Conservation (phyloP, 2,113 vertebrate genomes). For the Tachysurus vachellii region DNA sequence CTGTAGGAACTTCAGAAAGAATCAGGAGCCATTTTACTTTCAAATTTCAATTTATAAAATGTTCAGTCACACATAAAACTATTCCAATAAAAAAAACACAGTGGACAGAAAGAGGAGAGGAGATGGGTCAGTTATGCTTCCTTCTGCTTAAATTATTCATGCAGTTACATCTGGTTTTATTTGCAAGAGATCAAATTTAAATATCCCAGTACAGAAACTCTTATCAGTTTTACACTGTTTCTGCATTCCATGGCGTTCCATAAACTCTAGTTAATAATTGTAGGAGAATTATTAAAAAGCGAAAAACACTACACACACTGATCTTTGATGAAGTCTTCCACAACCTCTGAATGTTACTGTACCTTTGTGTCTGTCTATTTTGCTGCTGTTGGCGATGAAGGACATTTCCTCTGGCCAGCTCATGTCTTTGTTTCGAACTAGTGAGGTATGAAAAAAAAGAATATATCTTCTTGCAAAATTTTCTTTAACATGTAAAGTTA, state of each 20-base stretch:
- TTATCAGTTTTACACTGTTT: constrained; percentile 11
- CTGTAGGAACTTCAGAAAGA: constrained; percentile 84
- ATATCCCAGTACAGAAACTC: not conserved
- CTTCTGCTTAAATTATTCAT: not conserved
- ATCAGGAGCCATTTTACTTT: not conserved
- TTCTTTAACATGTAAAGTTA: not conserved
- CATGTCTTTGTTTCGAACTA: constrained; percentile 99
- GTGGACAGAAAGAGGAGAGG: not conserved
- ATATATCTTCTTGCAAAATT: not conserved
- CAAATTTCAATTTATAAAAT: not conserved
- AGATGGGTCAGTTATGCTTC: not conserved
- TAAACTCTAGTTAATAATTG: constrained; percentile 29
- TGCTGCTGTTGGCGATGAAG: constrained; percentile 98
- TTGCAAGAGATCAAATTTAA: constrained; percentile 18
- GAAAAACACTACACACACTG: constrained; percentile 1
- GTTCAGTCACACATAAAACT: not conserved
- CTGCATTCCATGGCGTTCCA: not conserved
- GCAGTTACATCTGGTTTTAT: constrained; percentile 5
- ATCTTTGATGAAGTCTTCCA: not conserved
- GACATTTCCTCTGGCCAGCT: constrained; percentile 99
- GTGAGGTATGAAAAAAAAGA: constrained; percentile 13
- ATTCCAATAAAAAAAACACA: not conserved
- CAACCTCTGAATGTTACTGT: constrained; percentile 59
- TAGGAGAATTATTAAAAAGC: not conserved
- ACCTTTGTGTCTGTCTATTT: constrained; percentile 98